phyloP scores from a whole-genome alignment of 1,140 invertebrate species.

The Philotrypesis tridentata region DNA sequence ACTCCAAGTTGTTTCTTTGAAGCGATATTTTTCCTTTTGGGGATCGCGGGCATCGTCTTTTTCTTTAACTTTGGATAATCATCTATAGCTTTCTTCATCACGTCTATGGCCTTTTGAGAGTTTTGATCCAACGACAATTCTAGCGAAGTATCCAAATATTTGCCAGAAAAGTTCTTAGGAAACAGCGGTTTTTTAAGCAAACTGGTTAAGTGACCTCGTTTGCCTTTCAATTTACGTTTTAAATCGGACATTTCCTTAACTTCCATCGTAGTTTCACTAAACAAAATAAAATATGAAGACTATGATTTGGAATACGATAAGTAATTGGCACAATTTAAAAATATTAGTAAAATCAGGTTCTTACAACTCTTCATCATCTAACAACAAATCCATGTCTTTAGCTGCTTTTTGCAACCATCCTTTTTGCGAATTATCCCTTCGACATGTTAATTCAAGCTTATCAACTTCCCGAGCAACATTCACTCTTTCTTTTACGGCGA shows the following conservation, averaged over 20 bases:
- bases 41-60: slow-evolving; percentile 43
- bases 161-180: slow-evolving; percentile 81
- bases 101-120: slow-evolving; percentile 73
- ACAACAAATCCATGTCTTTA: slow-evolving; percentile 89
- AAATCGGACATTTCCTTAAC: slow-evolving; percentile 63
- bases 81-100: slow-evolving; percentile 72
- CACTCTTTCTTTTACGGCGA: slow-evolving; percentile 82
- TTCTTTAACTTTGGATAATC: slow-evolving; percentile 60
- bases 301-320: slow-evolving; percentile 16
- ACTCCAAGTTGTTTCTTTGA: slow-evolving; percentile 48
- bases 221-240: slow-evolving; percentile 72
- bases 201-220: slow-evolving; percentile 75
- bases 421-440: slow-evolving; percentile 80
- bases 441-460: slow-evolving; percentile 80
- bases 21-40: slow-evolving; percentile 36
- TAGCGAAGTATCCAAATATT: slow-evolving; percentile 76
- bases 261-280: slow-evolving; percentile 65
- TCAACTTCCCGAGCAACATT: slow-evolving; percentile 87
- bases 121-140: slow-evolving; percentile 56
- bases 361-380: slow-evolving; percentile 85
- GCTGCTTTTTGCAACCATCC: slow-evolving; percentile 90
- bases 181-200: slow-evolving; percentile 79
- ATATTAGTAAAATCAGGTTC: slow-evolving; percentile 43
- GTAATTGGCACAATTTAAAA: not conserved
- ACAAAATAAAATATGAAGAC: slow-evolving; percentile 27